phyloP scores from a whole-genome alignment of 35 echinoderm and acorn worm species.

The Lytechinus variegatus region DNA sequence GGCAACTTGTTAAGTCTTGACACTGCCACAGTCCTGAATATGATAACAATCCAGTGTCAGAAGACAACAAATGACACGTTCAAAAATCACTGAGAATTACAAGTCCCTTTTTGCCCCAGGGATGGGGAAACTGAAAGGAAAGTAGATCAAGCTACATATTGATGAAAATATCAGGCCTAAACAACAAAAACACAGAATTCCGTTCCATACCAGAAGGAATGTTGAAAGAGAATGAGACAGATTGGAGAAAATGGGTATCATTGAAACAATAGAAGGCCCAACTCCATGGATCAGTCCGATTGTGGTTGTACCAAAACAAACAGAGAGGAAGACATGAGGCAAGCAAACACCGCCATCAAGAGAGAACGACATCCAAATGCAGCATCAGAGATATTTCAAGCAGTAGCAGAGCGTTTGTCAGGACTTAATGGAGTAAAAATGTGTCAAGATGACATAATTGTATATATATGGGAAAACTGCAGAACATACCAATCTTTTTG shows the following conservation, averaged over 20 bases:
- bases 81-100: background rate
- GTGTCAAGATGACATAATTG: slow-evolving; percentile 86
- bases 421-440: slow-evolving; percentile 64
- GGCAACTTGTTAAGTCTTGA: background rate
- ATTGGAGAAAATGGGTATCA: slow-evolving; percentile 53
- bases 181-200: slow-evolving; percentile 62
- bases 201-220: slow-evolving; percentile 69
- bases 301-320: slow-evolving; percentile 59
- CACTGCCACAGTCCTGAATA: slow-evolving; percentile 45
- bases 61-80: background rate
- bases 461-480: slow-evolving; percentile 54
- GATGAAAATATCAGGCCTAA: slow-evolving; percentile 49
- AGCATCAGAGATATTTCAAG: slow-evolving; percentile 77
- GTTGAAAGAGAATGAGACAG: slow-evolving; percentile 62
- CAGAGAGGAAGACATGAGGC: slow-evolving; percentile 64
- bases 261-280: slow-evolving; percentile 61
- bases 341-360: slow-evolving; percentile 67
- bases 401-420: slow-evolving; percentile 57
- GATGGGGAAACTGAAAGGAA: slow-evolving; percentile 62
- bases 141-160: slow-evolving; percentile 60
- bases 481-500: slow-evolving; percentile 59
- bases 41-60: background rate
- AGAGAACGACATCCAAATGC: slow-evolving; percentile 63
- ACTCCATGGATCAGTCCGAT: slow-evolving; percentile 85
- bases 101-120: background rate